Evolutionary conservation across 53 echinoderm and acorn worm species (phyloP), one percentile per base, ranked within the genome.

Genomic region (Temnopleurus reevesii): DNA sequence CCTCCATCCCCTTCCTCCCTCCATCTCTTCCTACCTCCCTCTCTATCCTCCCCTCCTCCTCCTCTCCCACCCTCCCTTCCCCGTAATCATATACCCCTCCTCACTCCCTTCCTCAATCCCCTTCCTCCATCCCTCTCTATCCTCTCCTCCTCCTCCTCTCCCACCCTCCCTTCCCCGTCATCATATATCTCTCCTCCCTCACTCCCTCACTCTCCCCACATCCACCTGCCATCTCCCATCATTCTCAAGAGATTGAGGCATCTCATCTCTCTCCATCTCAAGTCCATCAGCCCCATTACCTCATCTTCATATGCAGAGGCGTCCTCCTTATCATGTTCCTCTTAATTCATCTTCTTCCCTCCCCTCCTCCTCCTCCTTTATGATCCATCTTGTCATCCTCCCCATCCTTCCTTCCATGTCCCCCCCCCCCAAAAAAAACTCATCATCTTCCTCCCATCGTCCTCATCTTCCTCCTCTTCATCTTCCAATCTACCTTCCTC

Each of bases 181-280:
- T 8, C 35, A 33, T 64, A 59, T 59, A 23, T 21, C 26, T 21
- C 59, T 1, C 3, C 26, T 21, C 21, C 59, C 21, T 25, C 45
- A 23, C 27, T 13, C 79, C 79, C 13, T 18, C 25, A 9, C 17
- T 47, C 47, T 47, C 79, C 79, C n/a, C 45, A n/a, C 77, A 43
- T 49, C 29, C 59, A 23, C 21, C 79, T 79, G 79, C 15, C 79
- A 79, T 49, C 79, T 13, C 79, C 46, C 79, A 46, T 49, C 71
- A 71, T 49, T 51, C 17, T 79, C 25, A 79, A 79, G 79, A 46
- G 79, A 49, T 79, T 49, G 79, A 79, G 79, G 45, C 79, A 79
- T 49, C 46, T 79, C 79, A 49, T 49, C 12, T 79, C 79, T 28
- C n/a, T 15, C n/a, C 79, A 79, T 79, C 47, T 79, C 49, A 79